Evolutionary conservation across 2,797 vertebrate species (phyloP), one percentile per base, ranked within the genome.

Genomic region (Oreochromis mossambicus): DNA sequence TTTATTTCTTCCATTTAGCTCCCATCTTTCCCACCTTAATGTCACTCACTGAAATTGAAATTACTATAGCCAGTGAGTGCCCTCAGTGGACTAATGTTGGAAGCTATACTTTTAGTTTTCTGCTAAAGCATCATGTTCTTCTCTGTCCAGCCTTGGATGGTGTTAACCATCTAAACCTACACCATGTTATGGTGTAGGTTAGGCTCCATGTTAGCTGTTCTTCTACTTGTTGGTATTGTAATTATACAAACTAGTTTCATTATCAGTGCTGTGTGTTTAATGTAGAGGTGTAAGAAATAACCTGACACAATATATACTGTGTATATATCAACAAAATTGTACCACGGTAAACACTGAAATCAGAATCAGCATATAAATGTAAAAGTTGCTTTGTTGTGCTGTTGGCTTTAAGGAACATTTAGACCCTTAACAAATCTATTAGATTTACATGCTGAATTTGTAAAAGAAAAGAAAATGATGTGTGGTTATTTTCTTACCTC

Each of bases 401-500:
- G 3, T 61, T 36, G 56, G 9, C 17, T 36, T 61, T 61, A 61
- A 12, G 6, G 6, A 61, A 61, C 6, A 1, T 17, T 61, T 12
- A 58, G 5, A 58, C 3, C 29, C 15, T 32, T 56, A 56, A 56
- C 14, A 56, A 56, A 32, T 32, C 26, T 58, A 19, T 58, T 32
- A 58, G 15, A 32, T 58, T 58, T 32, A 58, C 29, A 58, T 58
- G 55, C 55, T 32, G 29, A 11, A 58, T 61, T 10, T 61, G 11
- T 4, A 34, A 61, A 61, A 34, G 0, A 34, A 61, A 61, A 2
- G 0, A 34, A 34, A 61, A 61, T 14, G n/a, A 0, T 41, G 12
- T 41, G 7, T 68, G 3, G 63, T 15, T 68, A 41, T 43, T 68
- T 43, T 68, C 63, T 68, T 68, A 68, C 63, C 63, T 68, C 38